Conservation (phyloP, 2,113 vertebrate species). For the Phylloscopus whistleri region DNA sequence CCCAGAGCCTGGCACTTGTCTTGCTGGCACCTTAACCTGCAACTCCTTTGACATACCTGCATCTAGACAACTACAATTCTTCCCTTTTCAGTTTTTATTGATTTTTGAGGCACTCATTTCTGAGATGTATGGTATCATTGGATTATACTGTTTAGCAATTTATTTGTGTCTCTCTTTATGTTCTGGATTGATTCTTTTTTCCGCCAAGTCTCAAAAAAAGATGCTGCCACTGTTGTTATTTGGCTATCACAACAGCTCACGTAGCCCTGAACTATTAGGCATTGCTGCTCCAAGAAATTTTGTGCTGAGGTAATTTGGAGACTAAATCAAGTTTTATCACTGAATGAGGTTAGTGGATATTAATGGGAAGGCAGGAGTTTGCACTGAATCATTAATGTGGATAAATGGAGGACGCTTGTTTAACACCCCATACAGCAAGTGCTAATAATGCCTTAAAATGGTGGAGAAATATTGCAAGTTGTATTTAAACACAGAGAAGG, state of each 20-base stretch:
- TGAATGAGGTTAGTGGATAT: constrained; percentile 23
- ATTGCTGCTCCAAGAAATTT: constrained; percentile 21
- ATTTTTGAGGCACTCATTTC: constrained; percentile 72
- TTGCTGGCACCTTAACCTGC: not conserved
- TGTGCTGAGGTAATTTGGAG: constrained; percentile 51
- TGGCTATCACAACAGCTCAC: constrained; percentile 31
- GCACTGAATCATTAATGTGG: constrained; percentile 52
- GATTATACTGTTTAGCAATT: constrained; percentile 67
- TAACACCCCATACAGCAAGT: constrained; percentile 4
- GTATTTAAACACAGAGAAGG: constrained; percentile 14
- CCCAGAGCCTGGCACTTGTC: not conserved
- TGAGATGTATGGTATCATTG: constrained; percentile 68
- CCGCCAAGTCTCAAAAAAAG: not conserved
- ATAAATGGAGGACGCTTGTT: constrained; percentile 15
- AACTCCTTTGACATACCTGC: not conserved
- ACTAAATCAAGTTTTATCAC: constrained; percentile 49
- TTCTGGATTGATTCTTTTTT: constrained; percentile 64
- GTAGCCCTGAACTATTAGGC: constrained; percentile 20
- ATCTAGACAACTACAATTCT: constrained; percentile 58
- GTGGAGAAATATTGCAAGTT: constrained; percentile 5
- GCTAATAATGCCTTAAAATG: constrained; percentile 31
- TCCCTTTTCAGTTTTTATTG: constrained; percentile 73
- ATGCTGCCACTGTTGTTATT: constrained; percentile 5
- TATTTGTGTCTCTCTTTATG: constrained; percentile 67
- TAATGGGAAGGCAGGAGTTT: constrained; percentile 48